Base-by-base conservation (phyloP, 2,888 invertebrate species). In the Augiades crinisus region DNA sequence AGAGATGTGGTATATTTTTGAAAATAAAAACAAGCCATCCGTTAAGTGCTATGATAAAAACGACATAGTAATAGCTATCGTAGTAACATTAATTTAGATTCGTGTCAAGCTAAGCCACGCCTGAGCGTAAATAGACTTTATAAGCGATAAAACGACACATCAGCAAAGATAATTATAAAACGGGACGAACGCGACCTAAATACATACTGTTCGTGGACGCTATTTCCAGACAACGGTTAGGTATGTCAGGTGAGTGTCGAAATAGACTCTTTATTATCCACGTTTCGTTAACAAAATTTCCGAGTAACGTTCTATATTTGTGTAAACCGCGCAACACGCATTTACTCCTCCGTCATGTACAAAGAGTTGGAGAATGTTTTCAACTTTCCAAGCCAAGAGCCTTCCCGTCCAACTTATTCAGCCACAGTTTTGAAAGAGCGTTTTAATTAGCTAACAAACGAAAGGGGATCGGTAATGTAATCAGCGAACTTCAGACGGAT, bases 151-250 rank as follows among this genome's bases (percentile, higher is more conserved):
- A 80, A 72, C 72, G 76, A 70, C 68, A 70, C 73, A 78, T 77
- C 75, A 68, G 66, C 70, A 70, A 73, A 77, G 75, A 84, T 83
- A 83, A 80, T 80, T 83, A 81, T 81, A 82, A n/a, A 75, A 77
- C 70, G 69, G 70, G 64, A 60, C 70, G 72, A 72, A 74, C 74
- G 68, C 81, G 86, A 84, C 87, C 86, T 70, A 80, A 79, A 87
- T 87, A 72, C 79, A 87, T 87, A 72, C 79, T 64, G 63, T 62
- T 80, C 74, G 76, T 76, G 76, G 72, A 76, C 67, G 74, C 78
- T 82, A 84, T 84, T 84, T 82, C 70, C 74, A 81, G 75, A 75
- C 72, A 68, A 70, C 68, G 61, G 73, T 67, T 75, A 78, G 70
- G 74, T 75, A 75, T 70, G 70, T 70, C 80, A 83, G 81, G 81